Evolutionary conservation across 2,113 vertebrate species (phyloP).

Genomic region (Gopherus evgoodei): DNA sequence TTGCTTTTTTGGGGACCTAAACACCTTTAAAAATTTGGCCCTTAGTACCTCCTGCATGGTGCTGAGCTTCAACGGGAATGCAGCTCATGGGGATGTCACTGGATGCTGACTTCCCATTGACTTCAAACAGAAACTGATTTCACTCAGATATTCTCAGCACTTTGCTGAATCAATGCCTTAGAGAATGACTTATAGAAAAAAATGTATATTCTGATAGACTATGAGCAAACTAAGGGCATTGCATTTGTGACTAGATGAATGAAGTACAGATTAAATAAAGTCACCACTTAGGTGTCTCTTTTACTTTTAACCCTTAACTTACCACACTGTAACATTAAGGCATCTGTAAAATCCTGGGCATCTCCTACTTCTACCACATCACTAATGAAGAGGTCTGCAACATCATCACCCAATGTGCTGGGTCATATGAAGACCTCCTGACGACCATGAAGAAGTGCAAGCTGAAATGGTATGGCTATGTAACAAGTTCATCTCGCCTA

Average conservation of each 20-base stretch:
- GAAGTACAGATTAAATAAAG: background rate
- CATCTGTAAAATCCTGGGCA: too few relatives aligned
- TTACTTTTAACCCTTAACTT: background rate
- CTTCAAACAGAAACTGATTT: slow-evolving; percentile 35
- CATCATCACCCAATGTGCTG: too few relatives aligned
- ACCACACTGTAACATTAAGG: background rate
- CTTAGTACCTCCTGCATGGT: background rate
- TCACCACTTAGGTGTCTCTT: background rate
- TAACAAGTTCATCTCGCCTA: too few relatives aligned
- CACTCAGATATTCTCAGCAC: slow-evolving; percentile 24
- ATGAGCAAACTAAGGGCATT: background rate
- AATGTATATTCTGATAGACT: background rate
- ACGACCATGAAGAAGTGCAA: too few relatives aligned
- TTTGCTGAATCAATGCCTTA: slow-evolving; percentile 12
- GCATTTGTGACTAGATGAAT: background rate
- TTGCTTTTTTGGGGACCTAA: background rate
- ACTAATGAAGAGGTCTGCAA: too few relatives aligned
- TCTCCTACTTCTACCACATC: too few relatives aligned
- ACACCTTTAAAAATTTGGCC: rapidly evolving
- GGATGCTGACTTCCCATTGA: slow-evolving; percentile 6
- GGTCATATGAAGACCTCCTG: too few relatives aligned
- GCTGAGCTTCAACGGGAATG: slow-evolving; percentile 16
- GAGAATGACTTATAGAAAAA: background rate
- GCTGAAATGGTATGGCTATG: too few relatives aligned
- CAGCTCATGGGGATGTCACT: slow-evolving; percentile 38